Percentiles rank a stretch among this genome's conserved stretches.
phyloP scores from a whole-genome alignment of 2,797 vertebrate species.

The Pogoniulus pusillus region DNA sequence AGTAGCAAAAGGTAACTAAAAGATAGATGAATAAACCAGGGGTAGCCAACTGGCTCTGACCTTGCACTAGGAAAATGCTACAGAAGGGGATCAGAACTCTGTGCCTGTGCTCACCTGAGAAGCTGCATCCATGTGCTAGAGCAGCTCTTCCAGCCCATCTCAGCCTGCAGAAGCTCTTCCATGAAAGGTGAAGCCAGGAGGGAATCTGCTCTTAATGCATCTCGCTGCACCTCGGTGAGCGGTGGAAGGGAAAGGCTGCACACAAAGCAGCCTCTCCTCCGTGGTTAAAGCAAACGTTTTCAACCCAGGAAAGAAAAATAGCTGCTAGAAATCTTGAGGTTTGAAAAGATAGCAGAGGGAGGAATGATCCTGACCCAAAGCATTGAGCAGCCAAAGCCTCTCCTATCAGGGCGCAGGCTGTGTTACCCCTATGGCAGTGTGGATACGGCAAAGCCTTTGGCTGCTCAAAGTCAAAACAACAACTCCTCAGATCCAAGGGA shows the following conservation, averaged over 20 bases:
- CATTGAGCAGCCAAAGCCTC: background rate
- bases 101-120: background rate
- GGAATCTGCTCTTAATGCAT: background rate
- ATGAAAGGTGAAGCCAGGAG: background rate
- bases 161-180: background rate
- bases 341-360: background rate
- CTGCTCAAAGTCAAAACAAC: background rate
- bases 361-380: background rate
- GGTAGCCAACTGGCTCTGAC: background rate
- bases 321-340: background rate
- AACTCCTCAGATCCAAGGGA: background rate
- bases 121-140: background rate
- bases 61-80: background rate
- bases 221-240: background rate
- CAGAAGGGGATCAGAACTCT: background rate
- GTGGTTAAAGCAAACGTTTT: background rate
- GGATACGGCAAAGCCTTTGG: background rate
- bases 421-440: fast-evolving
- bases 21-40: background rate
- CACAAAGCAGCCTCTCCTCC: background rate
- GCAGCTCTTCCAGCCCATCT: background rate
- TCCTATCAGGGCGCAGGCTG: fast-evolving
- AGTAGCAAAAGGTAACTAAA: background rate
- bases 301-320: no score
- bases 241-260: background rate